Percentiles rank a stretch among this genome's conserved stretches.
These are phyloP conservation scores for Zoanthus sansibaricus DNA, from an alignment of 92 coral and sea anemone species.

Conservation along the genomic window DNA sequence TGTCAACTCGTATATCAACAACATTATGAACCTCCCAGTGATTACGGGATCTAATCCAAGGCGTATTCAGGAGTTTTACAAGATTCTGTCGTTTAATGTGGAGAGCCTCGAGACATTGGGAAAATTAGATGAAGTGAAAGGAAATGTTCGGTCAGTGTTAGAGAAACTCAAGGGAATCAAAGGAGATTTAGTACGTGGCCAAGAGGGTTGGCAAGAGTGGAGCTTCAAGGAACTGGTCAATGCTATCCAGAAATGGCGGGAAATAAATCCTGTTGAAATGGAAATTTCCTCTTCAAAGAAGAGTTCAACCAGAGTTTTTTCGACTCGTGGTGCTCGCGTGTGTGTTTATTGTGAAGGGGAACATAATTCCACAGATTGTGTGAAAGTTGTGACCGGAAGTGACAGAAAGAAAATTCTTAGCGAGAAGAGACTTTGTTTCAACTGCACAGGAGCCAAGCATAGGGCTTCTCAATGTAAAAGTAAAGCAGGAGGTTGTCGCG, in stretches of 20 bases:
- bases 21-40: conserved; percentile 48
- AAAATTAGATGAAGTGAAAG: conserved; percentile 56
- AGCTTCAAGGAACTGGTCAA: conserved; percentile 12
- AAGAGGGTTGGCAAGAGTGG: conserved; percentile 59
- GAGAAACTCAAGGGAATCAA: conserved; percentile 53
- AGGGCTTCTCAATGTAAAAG: conserved; percentile 40
- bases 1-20: conserved; percentile 38
- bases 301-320: conserved; percentile 11
- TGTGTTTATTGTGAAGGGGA: conserved; percentile 48
- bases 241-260: conserved; percentile 52
- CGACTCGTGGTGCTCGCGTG: neutral
- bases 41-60: conserved; percentile 28
- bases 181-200: conserved; percentile 58
- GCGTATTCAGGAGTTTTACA: conserved; percentile 49
- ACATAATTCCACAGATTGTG: conserved; percentile 37
- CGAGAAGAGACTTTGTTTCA: conserved; percentile 33
- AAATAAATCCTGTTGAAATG: conserved; percentile 39
- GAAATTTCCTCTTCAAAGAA: conserved; percentile 4
- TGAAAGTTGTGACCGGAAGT: neutral
- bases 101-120: conserved; percentile 56
- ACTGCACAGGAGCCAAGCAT: conserved; percentile 39
- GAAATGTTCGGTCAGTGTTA: conserved; percentile 43
- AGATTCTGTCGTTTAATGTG: conserved; percentile 27
- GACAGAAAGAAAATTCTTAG: conserved; percentile 26
- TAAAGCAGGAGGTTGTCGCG: neutral